Base-by-base conservation (phyloP, 2,113 vertebrate species). In the Fulmarus glacialis region DNA sequence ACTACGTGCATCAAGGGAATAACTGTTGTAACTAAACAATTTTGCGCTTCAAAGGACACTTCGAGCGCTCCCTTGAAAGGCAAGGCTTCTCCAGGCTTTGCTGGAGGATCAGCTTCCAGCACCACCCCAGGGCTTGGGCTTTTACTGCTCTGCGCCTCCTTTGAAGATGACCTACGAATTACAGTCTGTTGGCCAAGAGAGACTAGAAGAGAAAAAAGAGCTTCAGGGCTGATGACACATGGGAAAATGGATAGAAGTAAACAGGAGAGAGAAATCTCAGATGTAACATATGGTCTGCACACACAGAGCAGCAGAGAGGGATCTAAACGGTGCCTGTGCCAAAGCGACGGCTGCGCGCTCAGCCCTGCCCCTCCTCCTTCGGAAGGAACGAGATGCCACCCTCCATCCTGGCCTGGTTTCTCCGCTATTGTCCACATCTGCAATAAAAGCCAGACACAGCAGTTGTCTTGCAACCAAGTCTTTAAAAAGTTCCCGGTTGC, bases 401-500 rank as follows among this genome's bases (percentile, higher is more conserved):
- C 38, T 58, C n/a, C 40, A 32, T 19, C 19, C 30, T 10, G 50
- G 30, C 36, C 67, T 48, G 36, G 1, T 40, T 67, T 53, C 72
- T 89, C 75, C 50, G 38, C 42, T 16, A 8, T 24, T 62, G 29
- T 23, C 64, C 6, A 5, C 23, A 60, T 10, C 36, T 73, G 36
- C 53, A 80, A 3, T 11, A 63, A 81, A 67, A 78, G 29, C 15
- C 45, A 78, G 63, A 42, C 11, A 60, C 12, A 73, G 42, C 55
- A 89, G 68, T 43, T 38, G 7, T 9, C 14, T 12, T 85, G 56
- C 19, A 82, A 30, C 3, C 14, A 34, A 43, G 12, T 8, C 15
- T 19, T 0, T 6, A 36, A 2, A 2, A 81, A 64, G 32, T 4
- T 87, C 27, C 32, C 0, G 0, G 56, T 3, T 81, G 48, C 48